Evolutionary conservation across 2,113 vertebrate species (phyloP), one percentile per base, ranked within the genome.

Genomic region (Lepisosteus osseus): DNA sequence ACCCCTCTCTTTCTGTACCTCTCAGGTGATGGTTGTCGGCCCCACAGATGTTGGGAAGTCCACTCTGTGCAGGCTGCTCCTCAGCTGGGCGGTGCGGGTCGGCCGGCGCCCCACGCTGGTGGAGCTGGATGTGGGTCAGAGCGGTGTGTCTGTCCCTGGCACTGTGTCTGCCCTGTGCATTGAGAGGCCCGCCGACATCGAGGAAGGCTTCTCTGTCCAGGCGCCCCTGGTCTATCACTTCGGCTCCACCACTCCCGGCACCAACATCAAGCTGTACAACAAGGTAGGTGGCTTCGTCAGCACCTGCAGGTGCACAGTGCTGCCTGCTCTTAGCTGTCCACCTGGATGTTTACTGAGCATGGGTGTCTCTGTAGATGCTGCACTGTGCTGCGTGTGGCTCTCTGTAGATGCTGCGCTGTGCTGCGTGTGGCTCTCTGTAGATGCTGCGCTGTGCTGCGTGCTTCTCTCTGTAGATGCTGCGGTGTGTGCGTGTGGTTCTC

Each of bases 201-300:
- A 99, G 82, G 97, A 99, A 77, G 96, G 97, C 4, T 99, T 98
- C 83, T 97, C 95, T 0, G 94, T 99, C 17, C 97, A 99, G 86
- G 97, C 96, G n/a, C 97, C 97, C 0, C 86, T 99, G 4, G 95
- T 99, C 4, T 99, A 97, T 81, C 97, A 99, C 86, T 99, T 99
- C 44, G 97, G 97, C 57, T 99, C 97, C 6, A 99, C 97, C 29
- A 95, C 95, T 1, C 97, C 97, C 0, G 97, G 97, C 51, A 98
- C 97, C 69, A 99, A 99, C 86, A 99, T 99, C 82, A 99, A 99
- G 84, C 95, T 99, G 67, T 99, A 99, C 83, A 99, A 99, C 72
- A 98, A 99, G 95, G 97, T 97, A 66, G 84, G 15, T 62, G 61
- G 9, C 61, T 5, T 29, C 62, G 7, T 15, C n/a, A 7, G 9